Percentiles rank a stretch among this genome's conserved stretches.
Evolutionary conservation across 2,113 vertebrate species (phyloP).

Genomic region (Aldabrachelys gigantea): DNA sequence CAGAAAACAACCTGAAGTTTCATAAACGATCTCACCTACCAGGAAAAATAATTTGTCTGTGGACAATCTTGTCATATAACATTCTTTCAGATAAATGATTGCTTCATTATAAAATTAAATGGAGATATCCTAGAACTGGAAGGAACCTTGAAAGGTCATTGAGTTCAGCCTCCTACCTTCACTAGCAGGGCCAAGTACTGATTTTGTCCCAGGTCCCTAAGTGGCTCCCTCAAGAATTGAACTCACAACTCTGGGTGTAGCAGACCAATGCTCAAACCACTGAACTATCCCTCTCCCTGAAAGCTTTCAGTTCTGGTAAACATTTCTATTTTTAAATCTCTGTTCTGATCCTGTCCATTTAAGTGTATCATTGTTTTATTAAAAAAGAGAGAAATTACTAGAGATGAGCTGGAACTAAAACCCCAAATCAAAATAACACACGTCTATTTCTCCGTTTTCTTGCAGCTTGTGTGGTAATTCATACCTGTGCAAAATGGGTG

Average conservation of each 20-base stretch:
- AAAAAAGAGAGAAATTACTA: background rate
- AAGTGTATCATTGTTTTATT: background rate
- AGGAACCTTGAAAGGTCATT: no score
- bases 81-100: background rate
- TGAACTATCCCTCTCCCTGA: background rate
- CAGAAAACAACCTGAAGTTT: background rate
- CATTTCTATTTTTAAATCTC: background rate
- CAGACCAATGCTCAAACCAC: no score
- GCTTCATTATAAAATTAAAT: background rate
- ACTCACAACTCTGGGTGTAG: no score
- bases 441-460: background rate
- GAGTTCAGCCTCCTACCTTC: no score
- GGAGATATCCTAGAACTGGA: no score
- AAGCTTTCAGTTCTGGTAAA: background rate
- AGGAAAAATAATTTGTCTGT: background rate
- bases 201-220: no score
- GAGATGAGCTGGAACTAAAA: background rate
- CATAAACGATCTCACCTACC: background rate
- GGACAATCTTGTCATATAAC: background rate
- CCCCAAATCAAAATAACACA: background rate
- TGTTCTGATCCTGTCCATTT: background rate
- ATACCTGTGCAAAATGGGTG: background rate
- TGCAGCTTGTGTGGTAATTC: background rate
- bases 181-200: no score
- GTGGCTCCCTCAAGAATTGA: no score